Conservation (phyloP, 2,888 invertebrate genomes). For the Tupiocoris notatus region DNA sequence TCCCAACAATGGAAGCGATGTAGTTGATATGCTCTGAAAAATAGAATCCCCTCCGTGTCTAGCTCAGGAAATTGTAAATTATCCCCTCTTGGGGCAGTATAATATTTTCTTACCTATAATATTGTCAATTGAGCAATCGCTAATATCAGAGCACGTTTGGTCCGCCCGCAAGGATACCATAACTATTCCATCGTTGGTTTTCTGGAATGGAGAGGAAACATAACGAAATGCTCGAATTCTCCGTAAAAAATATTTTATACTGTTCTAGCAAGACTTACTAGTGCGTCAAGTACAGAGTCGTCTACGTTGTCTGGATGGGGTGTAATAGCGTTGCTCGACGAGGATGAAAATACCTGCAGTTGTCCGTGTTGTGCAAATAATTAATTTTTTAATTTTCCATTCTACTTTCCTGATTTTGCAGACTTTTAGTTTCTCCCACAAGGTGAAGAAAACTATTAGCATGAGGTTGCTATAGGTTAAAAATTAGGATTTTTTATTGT, state of each 20-base stretch:
- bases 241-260: neutral
- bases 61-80: too few species aligned
- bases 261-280: neutral
- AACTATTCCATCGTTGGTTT: neutral
- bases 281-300: neutral
- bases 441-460: too few species aligned
- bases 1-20: neutral
- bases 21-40: constrained; percentile 8
- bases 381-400: too few species aligned
- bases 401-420: neutral
- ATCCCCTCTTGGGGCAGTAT: too few species aligned
- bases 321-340: constrained; percentile 1
- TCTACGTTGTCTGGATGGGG: neutral
- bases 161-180: constrained; percentile 1
- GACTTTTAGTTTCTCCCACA: too few species aligned
- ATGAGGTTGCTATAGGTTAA: too few species aligned
- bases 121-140: neutral
- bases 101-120: constrained; percentile 4
- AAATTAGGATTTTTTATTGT: too few species aligned
- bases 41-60: too few species aligned
- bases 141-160: neutral
- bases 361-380: too few species aligned
- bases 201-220: neutral
- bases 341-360: constrained; percentile 4
- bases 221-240: neutral